phyloP scores from a whole-genome alignment of 1,140 invertebrate species.

The Hetaerina americana region DNA sequence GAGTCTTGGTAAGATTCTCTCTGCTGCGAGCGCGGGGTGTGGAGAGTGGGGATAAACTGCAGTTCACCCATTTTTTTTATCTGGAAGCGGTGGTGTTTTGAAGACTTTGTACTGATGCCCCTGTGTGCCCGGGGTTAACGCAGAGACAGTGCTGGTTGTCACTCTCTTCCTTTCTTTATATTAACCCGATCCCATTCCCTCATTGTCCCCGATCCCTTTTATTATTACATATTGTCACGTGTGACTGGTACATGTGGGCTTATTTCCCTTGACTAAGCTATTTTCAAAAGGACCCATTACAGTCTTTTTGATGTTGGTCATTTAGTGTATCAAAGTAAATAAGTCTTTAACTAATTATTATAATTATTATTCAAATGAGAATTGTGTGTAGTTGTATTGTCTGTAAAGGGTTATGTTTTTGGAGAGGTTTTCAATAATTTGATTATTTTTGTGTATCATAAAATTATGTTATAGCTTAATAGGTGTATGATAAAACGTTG shows the following conservation, averaged over 20 bases:
- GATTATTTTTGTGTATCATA: neutral
- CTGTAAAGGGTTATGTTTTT: neutral
- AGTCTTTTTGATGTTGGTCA: neutral
- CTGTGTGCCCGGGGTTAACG: neutral
- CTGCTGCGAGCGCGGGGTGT: neutral
- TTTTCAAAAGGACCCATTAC: neutral
- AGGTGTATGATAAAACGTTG: neutral
- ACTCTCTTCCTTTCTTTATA: neutral
- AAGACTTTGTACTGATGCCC: neutral
- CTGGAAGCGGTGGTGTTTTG: neutral
- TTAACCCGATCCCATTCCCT: neutral
- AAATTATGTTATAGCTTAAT: neutral
- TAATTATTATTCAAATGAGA: constrained; percentile 1
- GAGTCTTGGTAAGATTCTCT: neutral
- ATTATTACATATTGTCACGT: neutral
- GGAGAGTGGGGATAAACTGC: neutral
- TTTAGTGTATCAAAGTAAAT: neutral
- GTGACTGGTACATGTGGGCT: neutral
- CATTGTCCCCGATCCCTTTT: neutral
- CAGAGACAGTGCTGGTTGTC: neutral
- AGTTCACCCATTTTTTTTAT: neutral
- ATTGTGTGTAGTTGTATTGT: neutral
- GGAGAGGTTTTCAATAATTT: neutral
- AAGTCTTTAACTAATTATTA: neutral
- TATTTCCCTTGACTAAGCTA: neutral